Conservation (phyloP, 2,113 vertebrate genomes). For the Planiliza haematocheilus region DNA sequence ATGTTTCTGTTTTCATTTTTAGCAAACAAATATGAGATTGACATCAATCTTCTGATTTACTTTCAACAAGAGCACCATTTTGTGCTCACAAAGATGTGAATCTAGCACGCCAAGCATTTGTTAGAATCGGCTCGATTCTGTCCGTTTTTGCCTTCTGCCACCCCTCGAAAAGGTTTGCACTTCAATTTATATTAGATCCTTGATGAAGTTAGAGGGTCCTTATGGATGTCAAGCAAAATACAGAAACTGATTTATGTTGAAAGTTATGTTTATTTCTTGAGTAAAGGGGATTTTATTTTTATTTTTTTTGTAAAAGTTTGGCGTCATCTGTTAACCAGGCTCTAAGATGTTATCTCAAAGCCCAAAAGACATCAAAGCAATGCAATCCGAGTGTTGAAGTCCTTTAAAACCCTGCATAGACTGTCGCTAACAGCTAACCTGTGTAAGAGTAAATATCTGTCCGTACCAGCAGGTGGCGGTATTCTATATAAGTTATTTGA, state of each 20-base stretch:
- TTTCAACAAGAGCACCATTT: not conserved
- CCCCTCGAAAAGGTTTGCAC: not conserved
- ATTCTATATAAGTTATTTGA: no score
- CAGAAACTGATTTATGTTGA: not conserved
- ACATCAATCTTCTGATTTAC: constrained; percentile 3
- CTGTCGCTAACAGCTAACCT: no score
- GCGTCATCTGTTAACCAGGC: no score
- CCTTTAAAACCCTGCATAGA: no score
- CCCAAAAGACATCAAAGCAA: no score
- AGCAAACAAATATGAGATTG: not conserved
- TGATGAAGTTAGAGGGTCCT: not conserved
- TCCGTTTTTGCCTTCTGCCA: not conserved
- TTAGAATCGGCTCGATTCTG: not conserved
- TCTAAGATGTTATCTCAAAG: no score
- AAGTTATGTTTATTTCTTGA: no score
- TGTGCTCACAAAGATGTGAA: not conserved
- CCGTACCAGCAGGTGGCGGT: no score
- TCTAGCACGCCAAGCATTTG: not conserved
- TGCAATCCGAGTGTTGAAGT: no score
- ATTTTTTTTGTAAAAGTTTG: no score
- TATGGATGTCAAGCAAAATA: not conserved
- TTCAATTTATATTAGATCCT: not conserved
- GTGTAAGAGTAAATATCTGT: no score
- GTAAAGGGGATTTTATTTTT: no score
- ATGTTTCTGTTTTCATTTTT: not conserved